These are phyloP conservation scores for Parochlus steinenii DNA, from an alignment of 2,888 invertebrate species.

Conservation along the genomic window DNA sequence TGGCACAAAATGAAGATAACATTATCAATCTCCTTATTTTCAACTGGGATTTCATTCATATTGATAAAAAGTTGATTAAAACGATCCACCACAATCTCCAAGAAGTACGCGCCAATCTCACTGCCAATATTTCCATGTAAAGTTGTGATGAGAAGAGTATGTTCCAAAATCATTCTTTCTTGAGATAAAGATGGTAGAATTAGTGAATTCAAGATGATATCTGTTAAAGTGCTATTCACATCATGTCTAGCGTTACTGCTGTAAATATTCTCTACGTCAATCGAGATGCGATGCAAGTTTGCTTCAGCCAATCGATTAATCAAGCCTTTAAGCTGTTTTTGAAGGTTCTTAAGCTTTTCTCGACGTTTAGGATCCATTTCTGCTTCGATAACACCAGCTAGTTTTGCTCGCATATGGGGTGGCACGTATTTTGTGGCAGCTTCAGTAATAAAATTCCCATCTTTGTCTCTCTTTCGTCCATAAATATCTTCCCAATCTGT, in stretches of 20 bases:
- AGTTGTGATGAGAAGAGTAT: constrained; percentile 64
- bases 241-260: constrained; percentile 62
- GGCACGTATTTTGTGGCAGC: constrained; percentile 55
- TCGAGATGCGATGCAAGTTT: constrained; percentile 71
- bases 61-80: constrained; percentile 40
- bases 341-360: constrained; percentile 47
- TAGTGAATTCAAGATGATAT: constrained; percentile 52
- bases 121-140: constrained; percentile 80
- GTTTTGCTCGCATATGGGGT: constrained; percentile 53
- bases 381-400: constrained; percentile 28
- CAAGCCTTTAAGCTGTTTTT: constrained; percentile 67
- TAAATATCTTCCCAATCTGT: constrained; percentile 85
- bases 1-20: constrained; percentile 57
- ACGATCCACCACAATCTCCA: constrained; percentile 52
- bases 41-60: constrained; percentile 35
- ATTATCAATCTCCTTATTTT: constrained; percentile 71
- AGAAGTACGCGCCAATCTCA: constrained; percentile 82
- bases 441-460: constrained; percentile 60
- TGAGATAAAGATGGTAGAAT: constrained; percentile 44
- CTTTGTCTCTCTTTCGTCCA: constrained; percentile 63
- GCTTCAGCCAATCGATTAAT: constrained; percentile 74
- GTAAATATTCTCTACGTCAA: constrained; percentile 64
- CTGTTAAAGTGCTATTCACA: constrained; percentile 58
- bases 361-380: constrained; percentile 28
- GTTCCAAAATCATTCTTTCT: constrained; percentile 65